Base-by-base conservation (phyloP, 1,140 invertebrate species). In the Ctenoplectra terminalis region DNA sequence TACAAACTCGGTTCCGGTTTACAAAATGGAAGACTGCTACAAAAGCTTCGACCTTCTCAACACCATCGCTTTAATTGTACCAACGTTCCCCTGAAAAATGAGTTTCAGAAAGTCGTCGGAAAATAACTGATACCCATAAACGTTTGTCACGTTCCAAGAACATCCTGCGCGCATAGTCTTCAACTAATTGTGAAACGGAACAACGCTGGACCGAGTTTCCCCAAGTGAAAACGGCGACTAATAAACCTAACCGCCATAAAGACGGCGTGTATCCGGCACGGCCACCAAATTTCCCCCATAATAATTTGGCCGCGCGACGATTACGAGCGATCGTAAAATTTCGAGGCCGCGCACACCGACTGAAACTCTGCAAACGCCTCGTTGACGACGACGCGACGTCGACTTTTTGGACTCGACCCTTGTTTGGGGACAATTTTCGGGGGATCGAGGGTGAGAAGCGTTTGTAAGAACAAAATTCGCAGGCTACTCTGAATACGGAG, bases 241-340 rank as follows among this genome's bases (percentile, higher is more conserved):
- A 91, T 90, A 91, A 90, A 91, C 87, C 75, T 66, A 80, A 79
- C 86, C 83, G 80, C 88, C 79, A 87, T 90, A 90, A 91, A 90
- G 83, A 64, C 40, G 54, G 26, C 23, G 64, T 46, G 61, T n/a
- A 90, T 82, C 67, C 48, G 54, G 17, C 29, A 58, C 52, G 54
- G 37, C 43, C 46, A 64, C 74, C 40, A 71, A 88, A 85, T 88
- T 90, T 88, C 82, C 78, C 63, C 82, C 86, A 87, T 91, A 91
- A 90, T 91, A 90, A 91, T 91, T 90, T 88, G 84, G 66, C 81
- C 75, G 85, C 76, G 83, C 67, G 78, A 87, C 81, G 87, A 90
- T 90, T 90, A 90, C 85, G 85, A 83, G 81, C 85, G 87, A 87
- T 86, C 89, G 64, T 90, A 90, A 91, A 91, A 91, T 90, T 91